Evolutionary conservation across 2,113 vertebrate species (phyloP).

Genomic region (Tyto alba): DNA sequence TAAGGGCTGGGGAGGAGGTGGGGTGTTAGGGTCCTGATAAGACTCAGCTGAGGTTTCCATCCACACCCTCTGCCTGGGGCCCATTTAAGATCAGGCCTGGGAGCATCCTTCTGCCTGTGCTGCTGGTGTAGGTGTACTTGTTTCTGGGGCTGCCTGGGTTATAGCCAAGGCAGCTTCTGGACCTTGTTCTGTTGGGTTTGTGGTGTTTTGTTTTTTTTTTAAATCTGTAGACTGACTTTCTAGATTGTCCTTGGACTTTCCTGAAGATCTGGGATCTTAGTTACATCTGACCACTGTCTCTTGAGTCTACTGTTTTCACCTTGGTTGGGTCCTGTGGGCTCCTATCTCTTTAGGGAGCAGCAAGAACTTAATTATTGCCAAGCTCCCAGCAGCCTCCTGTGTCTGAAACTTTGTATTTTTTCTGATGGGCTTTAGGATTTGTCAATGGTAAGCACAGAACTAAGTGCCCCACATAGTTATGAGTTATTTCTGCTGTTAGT

Average conservation of each 20-base stretch:
- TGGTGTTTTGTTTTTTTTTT: too few species aligned
- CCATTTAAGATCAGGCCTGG: neutral
- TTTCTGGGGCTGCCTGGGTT: neutral
- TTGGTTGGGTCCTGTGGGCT: neutral
- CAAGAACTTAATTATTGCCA: neutral
- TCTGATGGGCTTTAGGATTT: neutral
- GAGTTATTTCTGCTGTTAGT: neutral
- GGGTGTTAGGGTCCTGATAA: neutral
- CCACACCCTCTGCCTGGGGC: too few species aligned
- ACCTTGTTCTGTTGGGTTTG: too few species aligned
- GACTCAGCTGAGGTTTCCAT: neutral
- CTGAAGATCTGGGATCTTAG: neutral
- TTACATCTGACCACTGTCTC: too few species aligned
- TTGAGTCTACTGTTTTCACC: neutral
- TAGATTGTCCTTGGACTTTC: neutral
- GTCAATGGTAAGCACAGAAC: neutral
- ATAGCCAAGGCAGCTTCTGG: accelerated
- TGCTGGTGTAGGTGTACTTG: neutral
- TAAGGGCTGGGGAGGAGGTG: neutral
- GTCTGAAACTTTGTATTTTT: neutral
- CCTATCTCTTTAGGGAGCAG: neutral
- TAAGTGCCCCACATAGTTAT: neutral
- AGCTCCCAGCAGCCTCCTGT: neutral
- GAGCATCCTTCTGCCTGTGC: accelerated
- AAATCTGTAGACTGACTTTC: neutral